Base-by-base conservation (phyloP, 2,113 vertebrate species). In the Ammodytes marinus region DNA sequence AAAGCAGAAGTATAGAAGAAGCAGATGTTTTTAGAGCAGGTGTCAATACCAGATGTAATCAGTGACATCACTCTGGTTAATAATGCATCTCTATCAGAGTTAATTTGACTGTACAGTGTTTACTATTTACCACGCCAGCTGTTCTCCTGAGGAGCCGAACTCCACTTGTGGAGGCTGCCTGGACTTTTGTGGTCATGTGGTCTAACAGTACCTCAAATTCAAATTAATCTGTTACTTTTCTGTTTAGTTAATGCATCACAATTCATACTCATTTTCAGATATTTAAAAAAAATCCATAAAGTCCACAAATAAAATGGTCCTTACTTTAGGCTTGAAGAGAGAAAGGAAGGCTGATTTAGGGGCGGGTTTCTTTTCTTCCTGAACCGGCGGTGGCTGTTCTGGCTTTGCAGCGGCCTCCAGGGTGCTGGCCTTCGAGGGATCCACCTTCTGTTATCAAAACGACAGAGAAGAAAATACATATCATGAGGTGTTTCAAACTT, bases 291-390 rank as follows among this genome's bases (percentile, higher is more conserved):
- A 47, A 54, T 2, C 2, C 4, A 39, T 27, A 39, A 60, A 63
- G 3, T 4, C 10, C 39, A 27, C 5, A 52, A 6, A 2, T 63
- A 0, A 57, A 72, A n/a, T 1, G 5, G 13, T 82, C 2, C 82
- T 92, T 94, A 95, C 94, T 94, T 95, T 95, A 45, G 93, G 86
- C 80, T 95, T 95, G 88, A 95, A 91, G 72, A 94, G 2, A 49
- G 90, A 92, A 4, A 90, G 17, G 67, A 95, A 89, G 0, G 92
- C 52, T 6, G 88, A 42, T 73, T 93, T 95, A 10, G 94, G 52
- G 50, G 82, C 50, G 0, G 47, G 4, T 79, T 93, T 93, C 85
- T 93, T 92, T 8, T 93, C 90, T 17, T 95, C 93, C 40, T 83
- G 80, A 59, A 81, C 89, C 14, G 90, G 85, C 7, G 92, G 91